Evolutionary conservation across 2,797 vertebrate species (phyloP), one percentile per base, ranked within the genome.

Genomic region (Coregonus sp.): DNA sequence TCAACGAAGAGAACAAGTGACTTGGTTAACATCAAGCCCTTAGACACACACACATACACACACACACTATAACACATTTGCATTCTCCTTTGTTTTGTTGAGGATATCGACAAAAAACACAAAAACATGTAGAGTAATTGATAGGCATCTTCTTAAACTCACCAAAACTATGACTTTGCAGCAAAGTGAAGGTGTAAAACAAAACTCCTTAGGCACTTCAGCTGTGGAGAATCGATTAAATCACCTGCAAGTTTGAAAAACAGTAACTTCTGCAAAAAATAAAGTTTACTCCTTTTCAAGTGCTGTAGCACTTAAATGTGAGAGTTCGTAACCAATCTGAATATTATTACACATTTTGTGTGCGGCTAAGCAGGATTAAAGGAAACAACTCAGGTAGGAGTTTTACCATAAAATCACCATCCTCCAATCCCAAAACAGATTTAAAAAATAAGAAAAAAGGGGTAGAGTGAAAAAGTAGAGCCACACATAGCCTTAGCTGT

Each of bases 391-490:
- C 86, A 91, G 91, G 87, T 84, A 80, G 88, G 87, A 87, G 80
- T 90, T 92, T 93, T 88, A 90, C 84, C 88, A 92, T 93, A 90
- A 90, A 93, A 91, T 91, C 88, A 87, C 79, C 85, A 78, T 85
- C 83, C 84, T 81, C 76, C 40, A 72, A 66, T 50, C 25, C 29
- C 40, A 76, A 89, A 76, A 47, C 33, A 67, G 67, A 74, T 66
- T 71, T 67, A 76, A 71, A 75, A 65, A 29, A 83, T 80, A n/a
- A 77, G 88, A 91, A 89, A 85, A 82, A 79, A 81, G 72, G 56
- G n/a, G 7, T 2, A 47, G 40, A 47, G 40, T 40, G 56, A 66
- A 85, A 88, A 90, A 88, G 82, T 67, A 85, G 89, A 82, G 81
- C 87, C 90, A 91, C 87, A 86, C 92, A 90, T 92, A 74, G 77